phyloP scores from a whole-genome alignment of 2,797 vertebrate species.

The Leucoraja ocellata region DNA sequence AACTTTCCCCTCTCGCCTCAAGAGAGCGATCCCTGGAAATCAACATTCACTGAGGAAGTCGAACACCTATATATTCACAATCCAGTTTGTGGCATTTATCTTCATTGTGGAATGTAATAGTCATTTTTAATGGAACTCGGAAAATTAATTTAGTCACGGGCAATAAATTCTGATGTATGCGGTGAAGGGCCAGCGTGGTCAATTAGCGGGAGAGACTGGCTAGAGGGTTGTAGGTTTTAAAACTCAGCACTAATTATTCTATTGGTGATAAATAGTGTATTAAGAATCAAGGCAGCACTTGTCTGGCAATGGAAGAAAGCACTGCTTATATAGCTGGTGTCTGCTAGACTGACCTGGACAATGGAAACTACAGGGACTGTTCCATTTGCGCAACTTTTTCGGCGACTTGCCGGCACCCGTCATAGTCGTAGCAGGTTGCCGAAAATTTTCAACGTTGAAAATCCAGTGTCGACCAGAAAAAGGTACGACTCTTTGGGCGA shows the following conservation, averaged over 20 bases:
- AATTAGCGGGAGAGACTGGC: conserved; percentile 14
- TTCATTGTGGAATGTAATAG: background rate
- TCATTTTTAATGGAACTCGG: background rate
- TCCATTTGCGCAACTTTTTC: too few species aligned
- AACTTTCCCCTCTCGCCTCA: too few species aligned
- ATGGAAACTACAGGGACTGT: background rate
- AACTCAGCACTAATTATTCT: background rate
- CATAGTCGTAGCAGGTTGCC: too few species aligned
- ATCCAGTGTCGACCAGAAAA: too few species aligned
- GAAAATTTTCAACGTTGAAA: too few species aligned
- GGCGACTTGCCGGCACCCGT: too few species aligned
- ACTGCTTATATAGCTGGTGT: background rate
- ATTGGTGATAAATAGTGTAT: conserved; percentile 22
- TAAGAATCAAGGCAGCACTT: background rate
- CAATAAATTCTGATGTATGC: background rate
- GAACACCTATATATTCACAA: background rate
- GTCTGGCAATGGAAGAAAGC: background rate
- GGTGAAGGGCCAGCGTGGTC: background rate
- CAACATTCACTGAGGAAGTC: background rate
- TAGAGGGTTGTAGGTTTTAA: background rate
- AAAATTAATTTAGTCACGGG: background rate
- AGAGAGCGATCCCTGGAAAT: background rate
- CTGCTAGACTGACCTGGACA: background rate
- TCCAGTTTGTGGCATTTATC: background rate
- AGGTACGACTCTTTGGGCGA: too few species aligned